Evolutionary conservation across 2,888 invertebrate genomes (phyloP).

Genomic region (Catocala nupta): DNA sequence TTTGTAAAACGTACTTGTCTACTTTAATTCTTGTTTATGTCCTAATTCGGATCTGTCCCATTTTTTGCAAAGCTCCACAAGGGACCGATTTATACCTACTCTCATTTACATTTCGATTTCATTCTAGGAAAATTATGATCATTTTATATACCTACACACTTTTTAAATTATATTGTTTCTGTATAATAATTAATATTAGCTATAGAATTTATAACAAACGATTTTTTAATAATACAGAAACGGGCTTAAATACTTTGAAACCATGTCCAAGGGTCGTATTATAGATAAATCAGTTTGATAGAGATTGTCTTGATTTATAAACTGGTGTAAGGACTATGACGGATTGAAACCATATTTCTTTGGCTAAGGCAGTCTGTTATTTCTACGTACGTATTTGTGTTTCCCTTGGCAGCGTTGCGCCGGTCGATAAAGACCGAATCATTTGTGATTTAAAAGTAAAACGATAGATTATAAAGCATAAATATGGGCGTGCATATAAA

Average conservation of each 20-base stretch:
- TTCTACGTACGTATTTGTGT: slow-evolving; percentile 2
- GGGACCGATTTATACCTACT: slow-evolving; percentile 8
- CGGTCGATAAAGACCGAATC: no score
- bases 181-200: neutral
- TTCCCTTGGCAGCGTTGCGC: no score
- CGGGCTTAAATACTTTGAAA: slow-evolving; percentile 18
- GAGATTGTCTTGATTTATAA: slow-evolving; percentile 51
- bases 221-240: slow-evolving; percentile 18
- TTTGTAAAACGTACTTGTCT: neutral
- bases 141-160: slow-evolving; percentile 19
- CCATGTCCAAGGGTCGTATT: slow-evolving; percentile 40
- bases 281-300: slow-evolving; percentile 56
- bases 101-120: slow-evolving; percentile 18
- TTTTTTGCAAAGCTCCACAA: slow-evolving; percentile 6
- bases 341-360: slow-evolving; percentile 58
- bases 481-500: no score
- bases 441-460: no score
- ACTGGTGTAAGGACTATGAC: slow-evolving; percentile 51
- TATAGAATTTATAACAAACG: neutral
- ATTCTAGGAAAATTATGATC: slow-evolving; percentile 19
- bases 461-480: no score
- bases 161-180: slow-evolving; percentile 35
- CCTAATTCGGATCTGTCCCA: neutral
- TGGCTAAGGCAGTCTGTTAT: slow-evolving; percentile 33
- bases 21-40: neutral